phyloP scores from a whole-genome alignment of 2,888 invertebrate species.

The Gryllus longicercus region DNA sequence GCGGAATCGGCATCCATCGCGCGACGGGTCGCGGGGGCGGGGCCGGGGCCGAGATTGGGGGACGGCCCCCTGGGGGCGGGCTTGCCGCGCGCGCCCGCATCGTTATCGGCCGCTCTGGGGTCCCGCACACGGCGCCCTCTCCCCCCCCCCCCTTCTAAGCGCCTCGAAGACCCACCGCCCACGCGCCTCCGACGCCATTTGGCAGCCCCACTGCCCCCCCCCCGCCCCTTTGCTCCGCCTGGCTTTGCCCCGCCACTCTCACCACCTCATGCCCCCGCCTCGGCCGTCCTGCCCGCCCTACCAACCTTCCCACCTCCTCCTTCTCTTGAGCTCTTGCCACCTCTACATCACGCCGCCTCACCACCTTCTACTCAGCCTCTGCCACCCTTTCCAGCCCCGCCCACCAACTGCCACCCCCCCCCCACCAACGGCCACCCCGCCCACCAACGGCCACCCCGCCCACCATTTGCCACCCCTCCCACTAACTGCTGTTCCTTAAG shows the following conservation, averaged over 20 bases:
- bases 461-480: too few species aligned
- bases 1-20: background rate
- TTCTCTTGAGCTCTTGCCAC: background rate
- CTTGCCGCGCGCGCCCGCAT: background rate
- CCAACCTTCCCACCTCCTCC: background rate
- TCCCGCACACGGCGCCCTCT: background rate
- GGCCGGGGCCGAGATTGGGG: background rate
- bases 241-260: too few species aligned
- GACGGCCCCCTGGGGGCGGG: background rate
- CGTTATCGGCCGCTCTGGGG: conserved; percentile 1
- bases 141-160: background rate
- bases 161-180: background rate
- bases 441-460: too few species aligned
- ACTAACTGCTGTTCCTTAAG: too few species aligned
- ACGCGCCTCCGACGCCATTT: background rate
- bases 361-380: too few species aligned
- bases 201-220: background rate
- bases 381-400: too few species aligned
- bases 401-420: too few species aligned
- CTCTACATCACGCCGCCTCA: too few species aligned
- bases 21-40: background rate
- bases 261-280: background rate
- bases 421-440: too few species aligned
- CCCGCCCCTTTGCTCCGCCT: too few species aligned
- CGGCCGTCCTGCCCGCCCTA: background rate